phyloP scores from a whole-genome alignment of 2,888 invertebrate species.

The Ophioninae sp. region DNA sequence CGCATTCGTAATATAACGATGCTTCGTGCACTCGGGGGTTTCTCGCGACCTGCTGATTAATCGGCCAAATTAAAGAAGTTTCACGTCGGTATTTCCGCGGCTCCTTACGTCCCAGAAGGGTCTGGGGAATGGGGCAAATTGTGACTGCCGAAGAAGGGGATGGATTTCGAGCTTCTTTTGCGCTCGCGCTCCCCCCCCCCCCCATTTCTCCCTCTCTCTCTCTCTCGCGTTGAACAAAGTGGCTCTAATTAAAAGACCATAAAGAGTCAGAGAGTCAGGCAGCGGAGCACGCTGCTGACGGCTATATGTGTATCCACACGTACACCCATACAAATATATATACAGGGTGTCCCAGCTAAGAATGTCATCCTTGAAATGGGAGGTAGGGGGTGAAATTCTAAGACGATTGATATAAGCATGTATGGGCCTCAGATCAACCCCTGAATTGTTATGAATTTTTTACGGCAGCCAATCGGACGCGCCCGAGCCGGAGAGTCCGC shows the following conservation, averaged over 20 bases:
- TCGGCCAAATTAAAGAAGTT: constrained; percentile 76
- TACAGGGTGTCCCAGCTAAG: too few species aligned
- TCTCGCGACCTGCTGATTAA: constrained; percentile 68
- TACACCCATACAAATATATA: not conserved
- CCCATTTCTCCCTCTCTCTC: constrained; percentile 55
- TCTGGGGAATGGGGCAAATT: constrained; percentile 49
- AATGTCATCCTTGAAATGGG: too few species aligned
- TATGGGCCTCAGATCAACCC: too few species aligned
- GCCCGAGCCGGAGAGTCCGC: too few species aligned
- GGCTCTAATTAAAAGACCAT: constrained; percentile 77
- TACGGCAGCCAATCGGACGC: too few species aligned
- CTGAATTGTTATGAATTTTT: too few species aligned
- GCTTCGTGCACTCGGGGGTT: constrained; percentile 42
- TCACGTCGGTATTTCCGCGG: constrained; percentile 69
- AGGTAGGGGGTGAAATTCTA: too few species aligned
- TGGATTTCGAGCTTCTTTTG: constrained; percentile 56
- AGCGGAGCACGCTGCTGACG: constrained; percentile 55
- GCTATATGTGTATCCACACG: constrained; percentile 15
- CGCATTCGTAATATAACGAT: constrained; percentile 44
- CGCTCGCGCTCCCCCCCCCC: constrained; percentile 48
- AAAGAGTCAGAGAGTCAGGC: constrained; percentile 72
- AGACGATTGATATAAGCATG: too few species aligned
- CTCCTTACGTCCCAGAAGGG: constrained; percentile 34
- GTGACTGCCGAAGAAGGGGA: constrained; percentile 39
- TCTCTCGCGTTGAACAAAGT: constrained; percentile 72